A percentile compares a stretch with the other conserved stretches of the same genome.
Evolutionary conservation across 2,797 vertebrate genomes (phyloP).

Genomic region (Tokudaia tokunoshimensis): DNA sequence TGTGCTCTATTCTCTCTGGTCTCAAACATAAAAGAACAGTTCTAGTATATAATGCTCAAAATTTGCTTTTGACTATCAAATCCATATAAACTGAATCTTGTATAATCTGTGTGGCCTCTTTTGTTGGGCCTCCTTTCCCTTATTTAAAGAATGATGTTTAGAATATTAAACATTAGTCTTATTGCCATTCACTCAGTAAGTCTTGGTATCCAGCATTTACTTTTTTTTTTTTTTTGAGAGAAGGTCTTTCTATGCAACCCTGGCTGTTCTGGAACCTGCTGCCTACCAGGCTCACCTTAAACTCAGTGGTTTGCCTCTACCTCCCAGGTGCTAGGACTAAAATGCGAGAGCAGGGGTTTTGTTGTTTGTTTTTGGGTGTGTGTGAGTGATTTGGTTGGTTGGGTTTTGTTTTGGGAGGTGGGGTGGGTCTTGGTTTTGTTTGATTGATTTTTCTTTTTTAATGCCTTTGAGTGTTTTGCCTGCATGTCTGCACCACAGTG

Average conservation of each 20-base stretch:
- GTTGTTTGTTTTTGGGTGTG: not conserved
- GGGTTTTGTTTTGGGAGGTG: not conserved
- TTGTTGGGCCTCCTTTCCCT: conserved; percentile 18
- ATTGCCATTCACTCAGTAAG: not conserved
- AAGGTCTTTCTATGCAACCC: not conserved
- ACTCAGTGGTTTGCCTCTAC: not conserved
- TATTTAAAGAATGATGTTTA: conserved; percentile 21
- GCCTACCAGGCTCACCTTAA: not conserved
- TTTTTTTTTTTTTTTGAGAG: not conserved
- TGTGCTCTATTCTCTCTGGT: conserved; percentile 34
- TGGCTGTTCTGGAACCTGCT: not conserved
- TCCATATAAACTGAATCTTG: conserved; percentile 48
- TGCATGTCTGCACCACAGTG: not conserved
- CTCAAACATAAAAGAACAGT: not conserved
- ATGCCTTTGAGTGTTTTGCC: not conserved
- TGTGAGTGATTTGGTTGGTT: not conserved
- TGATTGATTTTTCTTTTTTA: not conserved
- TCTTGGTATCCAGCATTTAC: not conserved
- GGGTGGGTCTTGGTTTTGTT: not conserved
- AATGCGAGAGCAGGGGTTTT: not conserved
- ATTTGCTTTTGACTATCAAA: conserved; percentile 43
- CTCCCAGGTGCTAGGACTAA: not conserved
- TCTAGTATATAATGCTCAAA: not conserved
- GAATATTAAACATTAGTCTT: not conserved
- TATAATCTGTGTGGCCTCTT: not conserved